Base-by-base conservation (phyloP, 1,140 invertebrate species). In the Lordiphosa stackelbergi region DNA sequence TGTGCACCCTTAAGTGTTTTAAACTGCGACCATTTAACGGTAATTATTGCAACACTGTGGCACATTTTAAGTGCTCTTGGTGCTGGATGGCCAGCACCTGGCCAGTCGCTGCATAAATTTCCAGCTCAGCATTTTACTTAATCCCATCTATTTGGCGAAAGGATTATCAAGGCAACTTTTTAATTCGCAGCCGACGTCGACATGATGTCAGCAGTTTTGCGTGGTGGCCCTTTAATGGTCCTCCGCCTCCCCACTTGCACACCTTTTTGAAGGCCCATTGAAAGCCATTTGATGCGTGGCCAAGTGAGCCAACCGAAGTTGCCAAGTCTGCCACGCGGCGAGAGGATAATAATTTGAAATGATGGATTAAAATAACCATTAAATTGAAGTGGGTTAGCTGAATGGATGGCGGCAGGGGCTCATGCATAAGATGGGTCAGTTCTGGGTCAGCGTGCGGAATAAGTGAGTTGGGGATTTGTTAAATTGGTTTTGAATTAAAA, bases 81-180 rank as follows among this genome's bases (percentile, higher is more conserved):
- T 12, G 31, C 41, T 31, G 31, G 35, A 54, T 53, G 64, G 59
- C 34, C 38, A 54, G 41, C 75, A 79, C 46, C 74, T 74, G 75
- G 58, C 55, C 28, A 43, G 52, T 55, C 49, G 57, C 61, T 70
- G 75, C 72, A 83, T 83, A 83, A 83, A 77, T 83, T 83, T 73
- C 72, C 77, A 45, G 56, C 68, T 62, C 77, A 77, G 77, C 72
- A 57, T 77, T 81, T 84, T 69, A 73, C 77, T 83, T 83, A 84
- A 83, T 84, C 72, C 77, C 73, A 61, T 83, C 77, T 83, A 83
- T 83, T 83, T 83, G 73, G 74, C 77, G 65, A 83, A 81, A 83
- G 77, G 77, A 83, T 83, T 83, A 83, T 83, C 77, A 83, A 69
- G 77, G 72, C 77, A 83, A 83, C 77, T 83, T 83, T 83, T 83